Evolutionary conservation across 2,113 vertebrate species (phyloP).

Genomic region (Gymnogyps californianus): DNA sequence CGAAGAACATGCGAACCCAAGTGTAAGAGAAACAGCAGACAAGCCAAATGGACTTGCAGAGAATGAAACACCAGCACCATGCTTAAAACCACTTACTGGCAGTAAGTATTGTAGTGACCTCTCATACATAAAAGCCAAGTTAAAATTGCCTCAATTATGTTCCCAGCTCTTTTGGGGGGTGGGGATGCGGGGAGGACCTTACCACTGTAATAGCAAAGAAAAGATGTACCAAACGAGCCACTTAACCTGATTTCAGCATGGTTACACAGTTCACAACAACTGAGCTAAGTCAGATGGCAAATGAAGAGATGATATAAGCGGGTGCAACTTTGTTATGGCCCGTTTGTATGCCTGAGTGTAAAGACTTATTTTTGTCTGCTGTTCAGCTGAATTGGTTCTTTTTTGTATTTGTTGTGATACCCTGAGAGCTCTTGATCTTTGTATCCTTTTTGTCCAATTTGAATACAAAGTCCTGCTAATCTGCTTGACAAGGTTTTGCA

Average conservation of each 20-base stretch:
- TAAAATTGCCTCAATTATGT: neutral
- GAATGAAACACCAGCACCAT: neutral
- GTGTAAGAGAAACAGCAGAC: neutral
- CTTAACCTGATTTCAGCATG: neutral
- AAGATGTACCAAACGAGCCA: neutral
- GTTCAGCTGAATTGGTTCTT: neutral
- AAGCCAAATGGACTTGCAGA: neutral
- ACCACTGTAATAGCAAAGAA: neutral
- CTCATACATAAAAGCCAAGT: neutral
- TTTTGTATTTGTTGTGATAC: neutral
- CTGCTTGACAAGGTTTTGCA: neutral
- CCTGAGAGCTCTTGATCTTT: conserved; percentile 8
- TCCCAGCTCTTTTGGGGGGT: neutral
- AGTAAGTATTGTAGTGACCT: conserved; percentile 66
- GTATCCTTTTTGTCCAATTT: neutral
- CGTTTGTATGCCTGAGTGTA: neutral
- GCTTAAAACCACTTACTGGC: neutral
- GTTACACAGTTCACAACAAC: neutral
- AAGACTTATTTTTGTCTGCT: neutral
- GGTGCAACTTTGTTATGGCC: neutral
- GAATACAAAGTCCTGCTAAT: neutral
- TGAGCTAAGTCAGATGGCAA: neutral
- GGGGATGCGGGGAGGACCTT: neutral
- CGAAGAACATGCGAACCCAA: neutral
- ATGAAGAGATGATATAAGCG: neutral